A percentile compares a stretch with the other conserved stretches of the same genome.
These are phyloP conservation scores for Oryzias sinensis DNA, from an alignment of 2,797 vertebrate genomes.

Conservation along the genomic window DNA sequence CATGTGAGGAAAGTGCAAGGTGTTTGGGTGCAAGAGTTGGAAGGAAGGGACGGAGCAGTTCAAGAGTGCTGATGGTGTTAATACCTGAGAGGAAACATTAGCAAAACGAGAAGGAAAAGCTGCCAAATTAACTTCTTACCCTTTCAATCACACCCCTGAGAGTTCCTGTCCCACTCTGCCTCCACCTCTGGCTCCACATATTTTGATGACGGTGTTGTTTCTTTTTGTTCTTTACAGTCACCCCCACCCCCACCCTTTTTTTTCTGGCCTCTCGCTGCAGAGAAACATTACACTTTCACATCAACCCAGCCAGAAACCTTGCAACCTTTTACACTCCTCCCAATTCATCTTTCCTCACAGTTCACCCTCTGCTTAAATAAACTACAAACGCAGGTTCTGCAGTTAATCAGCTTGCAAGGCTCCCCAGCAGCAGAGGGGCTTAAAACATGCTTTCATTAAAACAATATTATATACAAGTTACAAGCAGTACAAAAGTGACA, in stretches of 20 bases:
- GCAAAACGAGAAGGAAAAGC: slow-evolving; percentile 97
- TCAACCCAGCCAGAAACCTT: slow-evolving; percentile 38
- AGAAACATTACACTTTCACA: slow-evolving; percentile 62
- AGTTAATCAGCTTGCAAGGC: slow-evolving; percentile 36
- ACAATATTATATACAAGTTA: slow-evolving; percentile 23
- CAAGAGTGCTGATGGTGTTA: slow-evolving; percentile 60
- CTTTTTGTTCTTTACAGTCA: slow-evolving; percentile 25
- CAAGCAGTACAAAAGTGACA: slow-evolving; percentile 14
- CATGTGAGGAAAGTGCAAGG: slow-evolving; percentile 56
- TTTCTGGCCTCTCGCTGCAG: slow-evolving; percentile 61
- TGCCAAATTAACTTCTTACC: slow-evolving; percentile 99
- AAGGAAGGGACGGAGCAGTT: slow-evolving; percentile 44
- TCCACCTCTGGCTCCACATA: slow-evolving; percentile 83
- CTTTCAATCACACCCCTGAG: slow-evolving; percentile 99
- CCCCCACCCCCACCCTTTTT: background rate
- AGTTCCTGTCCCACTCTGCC: slow-evolving; percentile 91
- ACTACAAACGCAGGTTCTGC: slow-evolving; percentile 31
- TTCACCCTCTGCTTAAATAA: slow-evolving; percentile 41
- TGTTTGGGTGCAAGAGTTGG: slow-evolving; percentile 49
- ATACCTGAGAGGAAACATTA: slow-evolving; percentile 90
- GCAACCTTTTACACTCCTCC: slow-evolving; percentile 33
- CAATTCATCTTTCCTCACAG: slow-evolving; percentile 10
- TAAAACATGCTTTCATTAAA: slow-evolving; percentile 30
- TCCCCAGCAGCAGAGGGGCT: slow-evolving; percentile 26
- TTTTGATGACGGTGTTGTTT: slow-evolving; percentile 57